Evolutionary conservation across 2,797 vertebrate species (phyloP).

Genomic region (Botia kubotai): DNA sequence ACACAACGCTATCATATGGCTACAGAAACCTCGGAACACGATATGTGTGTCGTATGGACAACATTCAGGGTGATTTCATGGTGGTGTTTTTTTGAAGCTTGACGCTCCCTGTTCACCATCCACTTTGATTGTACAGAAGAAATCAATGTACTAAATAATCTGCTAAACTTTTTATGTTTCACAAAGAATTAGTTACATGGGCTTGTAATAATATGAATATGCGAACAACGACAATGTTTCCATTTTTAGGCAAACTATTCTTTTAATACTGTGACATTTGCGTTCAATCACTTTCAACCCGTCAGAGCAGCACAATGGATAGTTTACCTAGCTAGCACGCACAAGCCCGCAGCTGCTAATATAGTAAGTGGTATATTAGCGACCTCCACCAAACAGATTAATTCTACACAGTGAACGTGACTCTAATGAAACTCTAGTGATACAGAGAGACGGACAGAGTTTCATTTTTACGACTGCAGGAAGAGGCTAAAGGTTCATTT

Average conservation of each 20-base stretch:
- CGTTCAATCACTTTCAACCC: not conserved
- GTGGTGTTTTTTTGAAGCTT: not conserved
- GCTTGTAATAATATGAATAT: too few relatives aligned
- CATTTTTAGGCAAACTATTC: too few relatives aligned
- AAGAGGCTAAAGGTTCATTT: constrained; percentile 40
- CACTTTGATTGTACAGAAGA: too few relatives aligned
- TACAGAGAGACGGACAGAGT: constrained; percentile 23
- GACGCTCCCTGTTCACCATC: too few relatives aligned
- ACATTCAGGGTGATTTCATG: constrained; percentile 23
- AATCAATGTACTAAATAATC: too few relatives aligned
- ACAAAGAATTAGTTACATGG: too few relatives aligned
- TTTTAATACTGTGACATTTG: constrained; percentile 7
- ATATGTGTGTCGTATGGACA: not conserved
- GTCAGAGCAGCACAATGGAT: not conserved
- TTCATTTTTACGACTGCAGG: constrained; percentile 21
- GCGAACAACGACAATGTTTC: too few relatives aligned
- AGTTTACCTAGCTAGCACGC: constrained; percentile 1
- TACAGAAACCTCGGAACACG: not conserved
- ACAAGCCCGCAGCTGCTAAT: constrained; percentile 22
- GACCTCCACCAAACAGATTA: constrained; percentile 12
- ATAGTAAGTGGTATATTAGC: constrained; percentile 22
- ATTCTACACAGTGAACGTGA: constrained; percentile 16
- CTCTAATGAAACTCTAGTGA: constrained; percentile 33
- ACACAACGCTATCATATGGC: too few relatives aligned
- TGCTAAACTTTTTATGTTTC: too few relatives aligned